These are phyloP conservation scores for Indri indri DNA, from an alignment of 2,113 vertebrate genomes.

Conservation along the genomic window DNA sequence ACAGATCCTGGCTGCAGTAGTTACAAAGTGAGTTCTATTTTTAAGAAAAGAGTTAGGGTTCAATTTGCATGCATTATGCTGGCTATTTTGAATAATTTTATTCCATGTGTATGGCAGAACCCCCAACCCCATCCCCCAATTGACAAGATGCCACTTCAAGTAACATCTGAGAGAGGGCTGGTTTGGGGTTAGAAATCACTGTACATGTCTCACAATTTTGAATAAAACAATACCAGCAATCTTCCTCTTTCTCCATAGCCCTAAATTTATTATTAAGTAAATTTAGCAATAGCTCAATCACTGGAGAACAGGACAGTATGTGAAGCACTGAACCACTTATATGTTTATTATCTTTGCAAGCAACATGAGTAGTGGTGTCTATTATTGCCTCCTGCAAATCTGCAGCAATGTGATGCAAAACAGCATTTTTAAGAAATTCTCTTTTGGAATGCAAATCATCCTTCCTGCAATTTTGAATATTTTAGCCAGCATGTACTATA, in stretches of 20 bases:
- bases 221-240: constrained; percentile 57
- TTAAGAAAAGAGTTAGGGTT: constrained; percentile 67
- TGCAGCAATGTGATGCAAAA: constrained; percentile 81
- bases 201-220: constrained; percentile 50
- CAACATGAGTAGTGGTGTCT: constrained; percentile 54
- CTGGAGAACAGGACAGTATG: constrained; percentile 44
- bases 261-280: constrained; percentile 75
- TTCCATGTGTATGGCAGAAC: constrained; percentile 37
- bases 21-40: constrained; percentile 61
- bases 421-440: constrained; percentile 75
- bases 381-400: constrained; percentile 75
- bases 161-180: constrained; percentile 55
- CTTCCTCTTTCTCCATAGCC: constrained; percentile 63
- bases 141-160: constrained; percentile 62
- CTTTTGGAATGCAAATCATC: constrained; percentile 84
- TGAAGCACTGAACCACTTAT: constrained; percentile 65
- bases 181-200: constrained; percentile 48
- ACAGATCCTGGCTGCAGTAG: constrained; percentile 65
- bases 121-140: neutral
- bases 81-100: constrained; percentile 77
- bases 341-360: constrained; percentile 74
- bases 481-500: constrained; percentile 70
- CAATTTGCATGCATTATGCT: constrained; percentile 66
- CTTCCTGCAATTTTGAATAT: constrained; percentile 65
- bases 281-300: constrained; percentile 76